Evolutionary conservation across 1,140 invertebrate species (phyloP), one percentile per base, ranked within the genome.

Genomic region (Drosophila pectinifera): DNA sequence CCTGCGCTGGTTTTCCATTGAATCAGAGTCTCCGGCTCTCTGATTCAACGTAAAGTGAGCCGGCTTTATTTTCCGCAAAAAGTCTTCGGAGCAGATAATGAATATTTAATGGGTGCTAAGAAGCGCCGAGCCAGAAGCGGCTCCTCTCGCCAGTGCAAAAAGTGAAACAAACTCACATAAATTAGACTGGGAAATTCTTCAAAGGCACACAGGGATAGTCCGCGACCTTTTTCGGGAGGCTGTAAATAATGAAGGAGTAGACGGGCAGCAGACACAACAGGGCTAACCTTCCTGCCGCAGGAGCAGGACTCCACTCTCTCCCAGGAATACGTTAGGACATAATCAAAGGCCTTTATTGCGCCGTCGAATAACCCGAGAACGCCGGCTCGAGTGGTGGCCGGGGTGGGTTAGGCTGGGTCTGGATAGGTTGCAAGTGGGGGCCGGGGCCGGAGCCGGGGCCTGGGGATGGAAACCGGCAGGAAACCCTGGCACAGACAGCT

Each of bases 221-320:
- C 1, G 6, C 14, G 20, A 13, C 28, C 31, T 8, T 65, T 51
- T 73, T 45, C 16, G 72, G 72, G 67, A 83, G 67, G 80, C 76
- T 88, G 83, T 88, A 88, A 89, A 89, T 88, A 89, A 83, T 83
- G 55, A 56, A 88, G 73, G 67, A 80, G 75, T 80, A 88, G 83
- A 88, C 83, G 78, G 45, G 72, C 72, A 58, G 72, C 84, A 88
- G 84, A 89, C 83, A 86, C 83, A 75, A 78, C 74, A 68, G 49
- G 41, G 48, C 34, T 26, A 45, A 42, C 34, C 28, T 61, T 53
- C 51, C 31, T 38, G 18, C 16, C 10, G 16, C 36, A 18, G 16
- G 59, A 36, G 14, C 24, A 16, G 10, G 53, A 24, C 38, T 28
- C 14, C 16, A 36, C 26, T 42, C 46, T 73, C 83, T 82, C 79